These are phyloP conservation scores for Chromis chromis DNA, from an alignment of 2,797 vertebrate genomes.

Conservation along the genomic window DNA sequence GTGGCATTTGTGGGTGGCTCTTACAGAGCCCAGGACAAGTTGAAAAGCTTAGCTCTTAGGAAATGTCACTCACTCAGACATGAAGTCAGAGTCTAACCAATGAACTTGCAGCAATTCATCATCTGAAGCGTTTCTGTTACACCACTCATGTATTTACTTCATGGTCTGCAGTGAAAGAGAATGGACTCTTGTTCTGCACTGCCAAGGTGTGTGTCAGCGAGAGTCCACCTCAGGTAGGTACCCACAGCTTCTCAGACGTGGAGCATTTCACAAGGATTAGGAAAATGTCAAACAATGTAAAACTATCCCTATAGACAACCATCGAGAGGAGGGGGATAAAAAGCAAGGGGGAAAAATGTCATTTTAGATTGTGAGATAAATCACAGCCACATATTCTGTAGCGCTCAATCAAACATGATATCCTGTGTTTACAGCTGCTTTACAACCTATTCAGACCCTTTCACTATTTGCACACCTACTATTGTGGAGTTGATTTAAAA, in stretches of 20 bases:
- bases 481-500: background rate
- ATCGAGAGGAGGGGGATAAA: slow-evolving; percentile 22
- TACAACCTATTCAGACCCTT: background rate
- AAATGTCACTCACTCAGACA: slow-evolving; percentile 74
- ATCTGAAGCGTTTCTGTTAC: slow-evolving; percentile 73
- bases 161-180: slow-evolving; percentile 76
- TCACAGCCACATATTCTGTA: slow-evolving; percentile 16
- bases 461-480: background rate
- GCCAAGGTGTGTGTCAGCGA: slow-evolving; percentile 64
- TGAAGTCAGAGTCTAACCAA: slow-evolving; percentile 63
- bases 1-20: slow-evolving; percentile 70
- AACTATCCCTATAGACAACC: slow-evolving; percentile 64
- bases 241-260: slow-evolving; percentile 72
- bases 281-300: slow-evolving; percentile 85
- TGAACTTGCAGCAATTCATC: slow-evolving; percentile 71
- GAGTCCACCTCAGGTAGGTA: slow-evolving; percentile 66
- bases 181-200: slow-evolving; percentile 75
- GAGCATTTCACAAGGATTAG: slow-evolving; percentile 71
- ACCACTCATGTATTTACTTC: slow-evolving; percentile 73
- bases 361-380: slow-evolving; percentile 37
- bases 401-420: slow-evolving; percentile 4
- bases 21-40: slow-evolving; percentile 60
- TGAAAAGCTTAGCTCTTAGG: slow-evolving; percentile 72
- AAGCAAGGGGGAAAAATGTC: slow-evolving; percentile 43
- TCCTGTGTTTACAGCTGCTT: background rate